These are phyloP conservation scores for Denticeps clupeoides DNA, from an alignment of 2,797 vertebrate genomes.

Conservation along the genomic window DNA sequence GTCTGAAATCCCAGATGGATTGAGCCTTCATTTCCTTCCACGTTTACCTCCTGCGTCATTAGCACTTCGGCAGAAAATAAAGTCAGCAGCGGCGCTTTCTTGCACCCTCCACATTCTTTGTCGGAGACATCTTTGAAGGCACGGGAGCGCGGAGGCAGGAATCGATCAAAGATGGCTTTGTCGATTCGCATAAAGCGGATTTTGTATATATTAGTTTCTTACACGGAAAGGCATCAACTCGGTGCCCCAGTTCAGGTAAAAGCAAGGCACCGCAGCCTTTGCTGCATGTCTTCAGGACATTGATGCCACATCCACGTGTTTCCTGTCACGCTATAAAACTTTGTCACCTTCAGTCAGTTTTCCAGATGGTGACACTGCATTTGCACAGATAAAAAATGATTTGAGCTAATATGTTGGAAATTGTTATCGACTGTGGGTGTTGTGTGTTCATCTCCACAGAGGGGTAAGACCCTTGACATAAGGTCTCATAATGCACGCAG, in stretches of 20 bases:
- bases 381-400: too few relatives aligned
- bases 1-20: constrained; percentile 13
- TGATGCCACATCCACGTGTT: constrained; percentile 15
- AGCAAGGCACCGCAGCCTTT: constrained; percentile 19
- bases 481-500: too few relatives aligned
- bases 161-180: constrained; percentile 30
- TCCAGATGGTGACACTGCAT: too few relatives aligned
- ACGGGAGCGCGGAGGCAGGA: constrained; percentile 15
- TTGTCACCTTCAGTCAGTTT: constrained; percentile 24
- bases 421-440: too few relatives aligned
- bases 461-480: too few relatives aligned
- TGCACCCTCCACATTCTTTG: constrained; percentile 11
- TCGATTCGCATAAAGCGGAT: constrained; percentile 27
- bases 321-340: constrained; percentile 11
- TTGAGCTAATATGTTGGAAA: too few relatives aligned
- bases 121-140: constrained; percentile 21
- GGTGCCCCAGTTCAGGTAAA: constrained; percentile 28
- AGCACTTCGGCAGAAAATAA: constrained; percentile 20
- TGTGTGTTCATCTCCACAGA: too few relatives aligned
- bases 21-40: constrained; percentile 8
- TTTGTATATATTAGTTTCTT: constrained; percentile 29
- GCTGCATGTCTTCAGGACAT: constrained; percentile 21
- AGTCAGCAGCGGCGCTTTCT: constrained; percentile 21
- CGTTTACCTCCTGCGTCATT: constrained; percentile 18
- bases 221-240: constrained; percentile 7